Evolutionary conservation across 2,797 vertebrate species (phyloP).

Genomic region (Galago senegalensis): DNA sequence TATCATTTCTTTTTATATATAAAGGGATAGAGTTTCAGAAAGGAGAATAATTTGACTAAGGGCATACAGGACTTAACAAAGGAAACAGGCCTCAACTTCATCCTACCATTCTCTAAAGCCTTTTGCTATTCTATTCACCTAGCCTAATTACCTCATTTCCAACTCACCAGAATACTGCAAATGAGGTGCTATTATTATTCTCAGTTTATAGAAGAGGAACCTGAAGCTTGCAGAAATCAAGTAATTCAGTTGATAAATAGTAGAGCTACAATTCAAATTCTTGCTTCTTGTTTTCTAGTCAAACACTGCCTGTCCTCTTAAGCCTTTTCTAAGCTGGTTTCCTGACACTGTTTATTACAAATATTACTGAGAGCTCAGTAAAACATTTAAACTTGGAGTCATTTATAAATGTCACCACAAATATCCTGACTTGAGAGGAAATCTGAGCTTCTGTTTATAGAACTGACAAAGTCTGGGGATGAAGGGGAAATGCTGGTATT

Average conservation of each 20-base stretch:
- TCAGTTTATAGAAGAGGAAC: background rate
- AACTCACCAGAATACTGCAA: background rate
- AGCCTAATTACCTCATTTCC: background rate
- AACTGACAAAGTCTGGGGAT: conserved; percentile 37
- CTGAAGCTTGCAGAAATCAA: conserved; percentile 7
- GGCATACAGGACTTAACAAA: background rate
- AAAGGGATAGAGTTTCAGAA: background rate
- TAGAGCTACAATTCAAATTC: conserved; percentile 49
- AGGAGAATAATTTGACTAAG: background rate
- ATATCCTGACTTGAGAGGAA: conserved; percentile 60
- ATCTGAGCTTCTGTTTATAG: conserved; percentile 18
- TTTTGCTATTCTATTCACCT: background rate
- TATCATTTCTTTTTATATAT: background rate
- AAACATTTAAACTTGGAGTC: conserved; percentile 52
- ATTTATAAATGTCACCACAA: conserved; percentile 70
- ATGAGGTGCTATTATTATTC: background rate
- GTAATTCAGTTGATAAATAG: conserved; percentile 11
- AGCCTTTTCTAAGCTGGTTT: conserved; percentile 44
- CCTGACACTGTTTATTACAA: conserved; percentile 23
- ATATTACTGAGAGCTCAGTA: conserved; percentile 31
- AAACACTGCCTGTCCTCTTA: background rate
- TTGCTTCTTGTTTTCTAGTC: conserved; percentile 46
- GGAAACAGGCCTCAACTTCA: background rate
- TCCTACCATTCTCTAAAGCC: background rate
- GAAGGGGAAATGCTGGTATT: background rate